Base-by-base conservation (phyloP, 2,888 invertebrate genomes). In the Orthosia cruda region DNA sequence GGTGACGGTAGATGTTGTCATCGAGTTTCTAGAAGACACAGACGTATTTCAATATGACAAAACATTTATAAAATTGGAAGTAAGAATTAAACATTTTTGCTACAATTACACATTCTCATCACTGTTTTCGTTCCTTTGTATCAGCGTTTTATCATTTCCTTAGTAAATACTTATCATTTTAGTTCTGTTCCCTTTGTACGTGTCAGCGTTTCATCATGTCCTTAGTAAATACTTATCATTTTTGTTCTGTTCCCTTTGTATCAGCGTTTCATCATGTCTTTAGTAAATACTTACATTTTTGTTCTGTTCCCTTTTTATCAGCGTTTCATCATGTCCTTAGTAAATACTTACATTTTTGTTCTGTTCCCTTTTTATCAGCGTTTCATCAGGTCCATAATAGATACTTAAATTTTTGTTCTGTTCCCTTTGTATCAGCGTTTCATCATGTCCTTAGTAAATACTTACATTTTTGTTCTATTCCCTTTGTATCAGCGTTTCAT, bases 41-140 rank as follows among this genome's bases (percentile, higher is more conserved):
- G 88, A 92, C 11, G 91, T 94, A n/a, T 97, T 97, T 89, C 86
- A 93, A 79, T 91, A 97, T 57, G 91, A 97, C 52, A 95, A 97
- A 75, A 91, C 87, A 1, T 91, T 88, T 74, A 90, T 96, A 61
- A 86, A 77, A 71, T 89, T 96, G 58, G 94, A 95, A 90, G 96
- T 95, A 73, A 83, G 82, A 26, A 68, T 45, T 2, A 3, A 50
- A 26, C 4, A 13, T 11, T 55, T 54, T 32, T 20, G 4, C 0
- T 0, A 32, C 1, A 20, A 45, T 32, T 47, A 9, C 32, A 23
- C 23, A 20, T 12, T 47, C 4, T 3, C 3, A 23, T 32, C 20
- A 52, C 15, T 62, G 23, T n/a, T 54, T 73, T 2, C n/a, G 4
- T 32, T 61, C 32, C 32, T 40, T 40, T 7, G 9, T 40, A 9